Conservation (phyloP, 2,888 invertebrate species). For the Drosophila testacea region DNA sequence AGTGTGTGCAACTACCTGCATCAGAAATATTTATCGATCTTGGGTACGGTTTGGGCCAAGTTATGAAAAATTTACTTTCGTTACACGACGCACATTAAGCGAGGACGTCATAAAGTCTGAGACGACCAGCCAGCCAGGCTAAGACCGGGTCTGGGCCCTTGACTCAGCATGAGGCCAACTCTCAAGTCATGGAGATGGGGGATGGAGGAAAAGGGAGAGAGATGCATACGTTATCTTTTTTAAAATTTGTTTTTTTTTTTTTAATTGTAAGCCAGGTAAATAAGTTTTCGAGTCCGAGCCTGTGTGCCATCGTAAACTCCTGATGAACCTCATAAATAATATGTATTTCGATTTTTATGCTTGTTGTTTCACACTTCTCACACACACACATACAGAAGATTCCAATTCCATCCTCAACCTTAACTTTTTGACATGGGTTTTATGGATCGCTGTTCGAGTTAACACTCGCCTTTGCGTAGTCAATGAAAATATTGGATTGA, state of each 20-base stretch:
- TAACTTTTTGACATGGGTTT: conserved; percentile 26
- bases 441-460: conserved; percentile 43
- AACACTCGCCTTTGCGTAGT: conserved; percentile 55
- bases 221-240: conserved; percentile 58
- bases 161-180: conserved; percentile 71
- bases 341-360: conserved; percentile 78
- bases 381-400: conserved; percentile 1
- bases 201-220: conserved; percentile 28
- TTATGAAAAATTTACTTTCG: conserved; percentile 77
- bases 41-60: conserved; percentile 52
- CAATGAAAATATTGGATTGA: conserved; percentile 73
- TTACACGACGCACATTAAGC: conserved; percentile 65
- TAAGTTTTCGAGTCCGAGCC: conserved; percentile 37
- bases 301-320: conserved; percentile 77
- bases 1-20: conserved; percentile 46
- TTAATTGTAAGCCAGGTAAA: conserved; percentile 75
- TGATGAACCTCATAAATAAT: conserved; percentile 83
- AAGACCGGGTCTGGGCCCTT: conserved; percentile 41
- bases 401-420: conserved; percentile 18
- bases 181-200: conserved; percentile 8
- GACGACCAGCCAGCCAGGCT: conserved; percentile 42
- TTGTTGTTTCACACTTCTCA: conserved; percentile 71
- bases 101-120: conserved; percentile 78
- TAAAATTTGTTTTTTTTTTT: conserved; percentile 28
- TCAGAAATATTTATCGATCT: conserved; percentile 70